Base-by-base conservation (phyloP, 2,797 vertebrate genomes). In the Xiphorhynchus erythropygius region DNA sequence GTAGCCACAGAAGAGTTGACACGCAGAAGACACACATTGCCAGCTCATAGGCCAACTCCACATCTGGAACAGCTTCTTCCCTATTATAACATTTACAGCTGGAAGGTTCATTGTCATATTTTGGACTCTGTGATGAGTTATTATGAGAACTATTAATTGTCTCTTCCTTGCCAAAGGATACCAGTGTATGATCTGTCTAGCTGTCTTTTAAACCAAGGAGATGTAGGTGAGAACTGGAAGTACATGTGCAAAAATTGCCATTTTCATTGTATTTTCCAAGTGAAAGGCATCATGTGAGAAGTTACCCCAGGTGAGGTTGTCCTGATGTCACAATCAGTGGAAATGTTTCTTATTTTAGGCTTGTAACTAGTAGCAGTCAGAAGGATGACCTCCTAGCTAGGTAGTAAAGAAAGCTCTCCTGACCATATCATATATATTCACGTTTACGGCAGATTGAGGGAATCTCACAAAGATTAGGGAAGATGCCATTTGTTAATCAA, bases 11-110 rank as follows among this genome's bases (percentile, higher is more conserved):
- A 8, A 73, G 35, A 17, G 46, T 73, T 93, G 65, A 75, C 27
- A 62, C 42, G 37, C 39, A 73, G 50, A 67, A 68, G 53, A 69
- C 33, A 44, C 27, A 83, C 39, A 44, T 8, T 74, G 28, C 10
- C 56, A 71, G 13, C 23, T 82, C 24, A 23, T 7, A 52, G 21
- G 17, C 22, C 15, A 49, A 3, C 11, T 81, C 59, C 21, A 22
- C 33, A 28, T 82, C 59, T 88, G 70, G 62, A 90, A 76, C 22
- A 71, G 39, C 35, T 88, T 78, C 69, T 81, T 75, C 25, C 7
- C 18, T 46, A 0, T 22, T 70, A 17, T 7, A 70, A 22, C 18
- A 50, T 75, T 77, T 91, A 70, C 30, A 68, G 30, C 46, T 84
- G 70, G 19, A 68, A 86, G 9, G n/a, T 35, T 88, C 57, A 32